A percentile compares a stretch with the other conserved stretches of the same genome.
These are phyloP conservation scores for Lagocephalus sceleratus DNA, from an alignment of 2,797 vertebrate species.

Conservation along the genomic window DNA sequence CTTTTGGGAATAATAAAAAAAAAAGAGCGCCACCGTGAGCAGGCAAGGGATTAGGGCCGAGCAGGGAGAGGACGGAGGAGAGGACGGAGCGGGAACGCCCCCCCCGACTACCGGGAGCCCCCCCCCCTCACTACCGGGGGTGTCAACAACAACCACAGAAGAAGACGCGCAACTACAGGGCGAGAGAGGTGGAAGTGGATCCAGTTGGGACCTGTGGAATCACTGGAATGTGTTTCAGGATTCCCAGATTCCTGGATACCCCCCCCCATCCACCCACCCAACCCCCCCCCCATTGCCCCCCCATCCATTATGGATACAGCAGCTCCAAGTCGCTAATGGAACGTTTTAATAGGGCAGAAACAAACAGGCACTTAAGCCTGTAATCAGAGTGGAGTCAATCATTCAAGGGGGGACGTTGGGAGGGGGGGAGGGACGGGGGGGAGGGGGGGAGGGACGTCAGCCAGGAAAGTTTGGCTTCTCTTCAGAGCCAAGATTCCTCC, in stretches of 20 bases:
- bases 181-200: constrained; percentile 17
- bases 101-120: constrained; percentile 39
- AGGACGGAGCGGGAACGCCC: constrained; percentile 43
- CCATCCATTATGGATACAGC: constrained; percentile 16
- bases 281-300: neutral
- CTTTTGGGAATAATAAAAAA: constrained; percentile 57
- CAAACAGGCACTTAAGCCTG: constrained; percentile 20
- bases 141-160: constrained; percentile 68
- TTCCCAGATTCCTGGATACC: no score
- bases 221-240: constrained; percentile 5
- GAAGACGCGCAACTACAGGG: constrained; percentile 46
- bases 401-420: constrained; percentile 21
- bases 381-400: constrained; percentile 39
- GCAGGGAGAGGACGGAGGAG: constrained; percentile 53
- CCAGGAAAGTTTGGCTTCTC: no score
- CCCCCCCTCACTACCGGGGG: constrained; percentile 50
- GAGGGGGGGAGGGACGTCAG: no score
- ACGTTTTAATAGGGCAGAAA: constrained; percentile 1
- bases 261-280: constrained; percentile 5
- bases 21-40: constrained; percentile 52
- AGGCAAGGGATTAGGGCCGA: constrained; percentile 72
- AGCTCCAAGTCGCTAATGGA: constrained; percentile 14
- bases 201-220: no score
- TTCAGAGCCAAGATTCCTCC: no score
- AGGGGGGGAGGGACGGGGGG: no score